Percentiles rank a stretch among this genome's conserved stretches.
Evolutionary conservation across 1,140 invertebrate genomes (phyloP).

Genomic region (Eriosoma lanigerum): DNA sequence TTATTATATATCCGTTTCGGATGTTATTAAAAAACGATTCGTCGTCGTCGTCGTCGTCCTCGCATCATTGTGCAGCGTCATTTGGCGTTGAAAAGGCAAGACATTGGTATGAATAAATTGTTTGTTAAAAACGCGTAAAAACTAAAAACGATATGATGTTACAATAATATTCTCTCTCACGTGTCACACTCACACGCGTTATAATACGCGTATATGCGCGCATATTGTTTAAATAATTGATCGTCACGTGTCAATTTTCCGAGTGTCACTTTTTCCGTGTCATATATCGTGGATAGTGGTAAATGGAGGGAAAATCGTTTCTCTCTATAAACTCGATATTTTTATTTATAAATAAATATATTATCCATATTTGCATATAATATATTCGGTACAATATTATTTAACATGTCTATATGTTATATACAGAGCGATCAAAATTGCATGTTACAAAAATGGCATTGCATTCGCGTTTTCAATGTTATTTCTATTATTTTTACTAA

Average conservation of each 20-base stretch:
- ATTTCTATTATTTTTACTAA: no score
- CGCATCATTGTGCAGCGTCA: neutral
- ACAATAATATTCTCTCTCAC: neutral
- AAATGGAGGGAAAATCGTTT: no score
- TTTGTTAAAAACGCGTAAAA: conserved; percentile 31
- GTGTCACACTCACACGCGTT: neutral
- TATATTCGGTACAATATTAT: no score
- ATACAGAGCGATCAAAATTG: no score
- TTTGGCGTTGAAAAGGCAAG: conserved; percentile 45
- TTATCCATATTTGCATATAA: no score
- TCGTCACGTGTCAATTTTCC: neutral
- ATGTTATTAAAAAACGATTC: conserved; percentile 42
- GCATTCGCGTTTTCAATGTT: no score
- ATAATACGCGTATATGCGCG: neutral
- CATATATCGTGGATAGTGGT: no score
- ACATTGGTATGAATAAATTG: conserved; percentile 42
- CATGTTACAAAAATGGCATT: no score
- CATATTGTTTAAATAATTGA: neutral
- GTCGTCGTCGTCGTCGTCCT: neutral
- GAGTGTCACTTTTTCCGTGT: neutral
- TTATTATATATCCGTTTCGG: conserved; percentile 31
- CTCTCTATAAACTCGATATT: no score
- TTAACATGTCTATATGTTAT: no score
- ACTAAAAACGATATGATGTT: neutral
- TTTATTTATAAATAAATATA: no score